Evolutionary conservation across 2,888 invertebrate genomes (phyloP), one percentile per base, ranked within the genome.

Genomic region (Ecliptopera silaceata): DNA sequence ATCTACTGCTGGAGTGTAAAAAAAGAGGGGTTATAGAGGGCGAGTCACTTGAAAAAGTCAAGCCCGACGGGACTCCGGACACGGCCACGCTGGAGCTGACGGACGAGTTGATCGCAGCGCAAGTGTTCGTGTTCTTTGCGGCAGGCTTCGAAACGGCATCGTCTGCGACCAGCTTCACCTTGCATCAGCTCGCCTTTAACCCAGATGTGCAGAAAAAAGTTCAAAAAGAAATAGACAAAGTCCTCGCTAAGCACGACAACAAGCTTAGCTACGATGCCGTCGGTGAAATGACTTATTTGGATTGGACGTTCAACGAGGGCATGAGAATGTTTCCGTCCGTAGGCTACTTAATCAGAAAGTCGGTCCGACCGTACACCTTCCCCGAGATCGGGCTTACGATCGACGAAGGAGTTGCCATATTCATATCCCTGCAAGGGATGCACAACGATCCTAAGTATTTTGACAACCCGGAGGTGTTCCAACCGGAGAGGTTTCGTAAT

Each of bases 101-200:
- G 3, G 77, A 82, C 4, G 63, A 74, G 34, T 58, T 79, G n/a
- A 72, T 82, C 18, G 77, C 76, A 2, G 81, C 82, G 4, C 83
- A 83, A 39, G 77, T 80, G n/a, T 82, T 81, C 38, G 70, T 82
- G 3, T 84, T 84, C 63, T 84, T 84, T 39, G 80, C 77, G 3
- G 83, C 84, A 6, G 84, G 83, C 6, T 82, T 85, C 22, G 85
- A 85, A 61, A 84, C 84, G 0, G 82, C 84, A 0, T 82, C 84
- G 0, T 80, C 83, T 0, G 80, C 82, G 1, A 79, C 83, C 10
- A 82, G 82, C 51, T 82, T 68, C 58, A 82, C 82, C 11, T 65
- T 84, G 29, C 84, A 83, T 55, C 81, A 84, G 59, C 70, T 84
- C 4, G 88, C 84, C 0, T 77, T 57, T 54, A 56, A 78, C 43